Base-by-base conservation (phyloP, 2,888 invertebrate genomes). In the Lamellibrachia satsuma region DNA sequence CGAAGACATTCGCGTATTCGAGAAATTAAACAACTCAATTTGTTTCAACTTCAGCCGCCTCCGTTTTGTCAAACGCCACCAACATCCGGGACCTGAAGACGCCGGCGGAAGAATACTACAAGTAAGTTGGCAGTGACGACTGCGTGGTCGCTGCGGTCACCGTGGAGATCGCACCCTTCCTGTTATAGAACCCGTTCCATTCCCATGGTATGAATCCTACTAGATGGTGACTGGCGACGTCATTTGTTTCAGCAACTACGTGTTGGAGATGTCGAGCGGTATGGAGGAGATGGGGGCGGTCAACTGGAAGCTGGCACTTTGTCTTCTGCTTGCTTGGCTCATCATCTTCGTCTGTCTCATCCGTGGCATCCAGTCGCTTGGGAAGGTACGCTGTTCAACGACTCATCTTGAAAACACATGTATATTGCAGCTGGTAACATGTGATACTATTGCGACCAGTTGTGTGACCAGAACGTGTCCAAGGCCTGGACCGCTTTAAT, bases 101-200 rank as follows among this genome's bases (percentile, higher is more conserved):
- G 92, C 98, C 98, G 60, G 98, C 98, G 57, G 98, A 99, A 97
- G 98, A 99, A 97, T 99, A 98, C 97, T 99, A 98, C 97, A 98
- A 98, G 99, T 99, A 97, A 97, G 97, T 97, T 52, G 55, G 15
- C 22, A 22, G 22, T 39, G 52, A 22, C 75, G 75, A 75, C n/a
- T 6, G 75, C 75, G 75, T n/a, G 75, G 75, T 39, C 39, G 39
- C 39, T 39, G 39, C 39, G 39, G 39, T 1, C 39, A 39, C 39
- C 39, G 39, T 52, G 52, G 27, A 11, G 7, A 92, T n/a, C 52
- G 52, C 52, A 4, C 22, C 52, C 60, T 27, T 90, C 60, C 90
- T 90, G 57, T 8, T 90, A 51, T 90, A 52, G 7, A 51, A 22
- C 9, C 90, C 22, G 22, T 11, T 39, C 52, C 8, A 92, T 52